These are phyloP conservation scores for Nesidiocoris tenuis DNA, from an alignment of 2,888 invertebrate genomes.

Conservation along the genomic window DNA sequence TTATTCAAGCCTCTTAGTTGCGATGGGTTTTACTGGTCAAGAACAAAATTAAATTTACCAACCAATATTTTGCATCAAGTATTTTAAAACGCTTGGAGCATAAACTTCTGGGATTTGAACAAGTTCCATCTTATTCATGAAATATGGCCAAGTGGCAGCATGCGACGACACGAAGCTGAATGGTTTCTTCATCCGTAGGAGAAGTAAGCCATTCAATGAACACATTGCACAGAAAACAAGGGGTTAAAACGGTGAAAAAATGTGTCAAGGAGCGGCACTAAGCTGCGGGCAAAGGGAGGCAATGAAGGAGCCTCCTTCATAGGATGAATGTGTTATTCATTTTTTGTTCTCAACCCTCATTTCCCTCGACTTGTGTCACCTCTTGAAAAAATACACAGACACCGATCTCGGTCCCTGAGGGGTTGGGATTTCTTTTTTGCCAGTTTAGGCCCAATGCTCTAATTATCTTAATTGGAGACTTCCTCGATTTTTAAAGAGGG, in stretches of 20 bases:
- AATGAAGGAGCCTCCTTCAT: not conserved
- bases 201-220: not conserved
- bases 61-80: no score
- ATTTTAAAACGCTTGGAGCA: no score
- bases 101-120: no score
- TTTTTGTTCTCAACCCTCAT: slow-evolving; percentile 1
- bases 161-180: no score
- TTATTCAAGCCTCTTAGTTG: no score
- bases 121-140: no score
- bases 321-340: not conserved
- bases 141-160: no score
- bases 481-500: slow-evolving; percentile 15
- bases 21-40: no score
- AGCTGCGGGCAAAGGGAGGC: not conserved
- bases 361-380: not conserved
- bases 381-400: not conserved
- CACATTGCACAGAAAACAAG: no score
- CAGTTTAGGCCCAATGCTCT: not conserved
- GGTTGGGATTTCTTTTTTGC: not conserved
- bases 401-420: not conserved
- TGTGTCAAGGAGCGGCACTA: not conserved
- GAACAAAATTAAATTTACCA: no score
- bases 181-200: not conserved
- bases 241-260: not conserved
- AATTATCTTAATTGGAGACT: slow-evolving; percentile 30